Conservation (phyloP, 2,113 vertebrate species). For the Vireo altiloquus region DNA sequence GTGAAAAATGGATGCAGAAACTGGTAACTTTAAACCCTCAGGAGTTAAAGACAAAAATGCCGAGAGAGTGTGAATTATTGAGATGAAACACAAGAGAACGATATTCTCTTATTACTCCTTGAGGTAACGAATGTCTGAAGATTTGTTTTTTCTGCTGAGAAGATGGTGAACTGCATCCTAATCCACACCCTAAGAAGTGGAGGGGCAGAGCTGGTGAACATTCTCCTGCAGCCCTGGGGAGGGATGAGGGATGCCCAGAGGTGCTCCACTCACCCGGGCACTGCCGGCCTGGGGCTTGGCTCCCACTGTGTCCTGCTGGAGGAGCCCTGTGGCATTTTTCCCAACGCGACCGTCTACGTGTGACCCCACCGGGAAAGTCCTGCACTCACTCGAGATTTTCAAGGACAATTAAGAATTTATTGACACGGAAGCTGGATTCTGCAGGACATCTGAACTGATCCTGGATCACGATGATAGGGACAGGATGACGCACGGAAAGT, state of each 20-base stretch:
- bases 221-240: background rate
- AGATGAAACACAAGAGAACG: background rate
- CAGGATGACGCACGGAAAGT: background rate
- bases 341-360: fast-evolving
- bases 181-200: background rate
- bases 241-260: background rate
- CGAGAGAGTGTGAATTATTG: background rate
- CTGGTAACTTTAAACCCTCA: background rate
- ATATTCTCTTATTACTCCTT: background rate
- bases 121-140: background rate
- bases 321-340: fast-evolving
- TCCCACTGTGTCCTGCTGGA: fast-evolving
- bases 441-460: background rate
- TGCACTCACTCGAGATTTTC: background rate
- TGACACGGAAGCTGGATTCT: background rate
- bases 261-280: fast-evolving
- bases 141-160: background rate
- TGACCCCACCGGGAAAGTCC: too few relatives aligned
- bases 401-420: background rate
- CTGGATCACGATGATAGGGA: fast-evolving
- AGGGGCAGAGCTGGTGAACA: fast-evolving
- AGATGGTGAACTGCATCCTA: background rate
- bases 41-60: background rate
- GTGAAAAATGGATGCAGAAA: background rate
- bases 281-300: too few relatives aligned